Evolutionary conservation across 2,888 invertebrate species (phyloP).

Genomic region (Cerceris ruficornis): DNA sequence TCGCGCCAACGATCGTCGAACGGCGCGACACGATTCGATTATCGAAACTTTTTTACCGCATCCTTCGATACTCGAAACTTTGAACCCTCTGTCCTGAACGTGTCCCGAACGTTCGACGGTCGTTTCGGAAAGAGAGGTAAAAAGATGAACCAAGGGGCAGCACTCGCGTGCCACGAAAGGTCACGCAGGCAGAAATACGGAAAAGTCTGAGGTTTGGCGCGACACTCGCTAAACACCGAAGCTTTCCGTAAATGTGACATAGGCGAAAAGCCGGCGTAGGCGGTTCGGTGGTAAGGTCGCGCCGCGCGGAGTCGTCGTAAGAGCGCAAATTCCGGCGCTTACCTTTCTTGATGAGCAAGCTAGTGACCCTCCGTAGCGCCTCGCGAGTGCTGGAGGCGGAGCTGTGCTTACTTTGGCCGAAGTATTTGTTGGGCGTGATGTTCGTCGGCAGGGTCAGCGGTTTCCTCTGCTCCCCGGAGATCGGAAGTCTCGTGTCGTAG

Average conservation of each 20-base stretch:
- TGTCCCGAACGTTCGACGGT: not conserved
- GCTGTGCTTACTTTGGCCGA: constrained; percentile 87
- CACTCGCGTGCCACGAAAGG: constrained; percentile 78
- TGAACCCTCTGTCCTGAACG: too few species aligned
- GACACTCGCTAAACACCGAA: constrained; percentile 23
- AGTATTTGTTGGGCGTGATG: constrained; percentile 92
- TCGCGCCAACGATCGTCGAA: not conserved
- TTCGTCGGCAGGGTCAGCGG: constrained; percentile 94
- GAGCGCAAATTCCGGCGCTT: constrained; percentile 81
- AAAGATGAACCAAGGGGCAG: constrained; percentile 31
- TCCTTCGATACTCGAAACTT: too few species aligned
- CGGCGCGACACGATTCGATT: too few species aligned
- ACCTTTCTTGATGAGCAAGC: constrained; percentile 93
- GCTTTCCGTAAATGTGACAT: too few species aligned
- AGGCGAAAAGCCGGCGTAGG: too few species aligned
- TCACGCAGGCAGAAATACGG: constrained; percentile 68
- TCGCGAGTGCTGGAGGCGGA: constrained; percentile 88
- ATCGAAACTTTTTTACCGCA: too few species aligned
- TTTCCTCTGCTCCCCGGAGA: constrained; percentile 85
- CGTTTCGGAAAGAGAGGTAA: not conserved
- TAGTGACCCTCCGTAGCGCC: constrained; percentile 93
- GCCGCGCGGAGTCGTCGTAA: constrained; percentile 24
- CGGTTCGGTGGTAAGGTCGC: not conserved
- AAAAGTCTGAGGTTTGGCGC: constrained; percentile 26
- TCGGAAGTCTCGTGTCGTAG: constrained; percentile 80